phyloP scores from a whole-genome alignment of 1,140 invertebrate species.

The Pararge aegeria region DNA sequence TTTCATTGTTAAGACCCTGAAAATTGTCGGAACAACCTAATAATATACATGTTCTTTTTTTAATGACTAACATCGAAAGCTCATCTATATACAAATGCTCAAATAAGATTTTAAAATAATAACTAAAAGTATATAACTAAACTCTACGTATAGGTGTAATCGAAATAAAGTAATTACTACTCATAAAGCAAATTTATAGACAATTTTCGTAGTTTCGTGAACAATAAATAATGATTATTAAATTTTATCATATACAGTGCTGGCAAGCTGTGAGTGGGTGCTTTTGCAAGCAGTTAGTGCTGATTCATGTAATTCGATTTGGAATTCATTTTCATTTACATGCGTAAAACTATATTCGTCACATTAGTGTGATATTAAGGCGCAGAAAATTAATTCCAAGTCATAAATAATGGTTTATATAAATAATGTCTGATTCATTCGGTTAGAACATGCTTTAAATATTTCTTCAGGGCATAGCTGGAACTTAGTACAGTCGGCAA shows the following conservation, averaged over 20 bases:
- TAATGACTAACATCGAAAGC: conserved; percentile 11
- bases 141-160: conserved; percentile 9
- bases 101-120: conserved; percentile 14
- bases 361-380: neutral
- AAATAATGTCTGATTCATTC: conserved; percentile 46
- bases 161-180: conserved; percentile 23
- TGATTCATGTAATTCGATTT: conserved; percentile 40
- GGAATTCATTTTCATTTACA: conserved; percentile 44
- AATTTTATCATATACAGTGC: conserved; percentile 40
- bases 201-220: conserved; percentile 18
- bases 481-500: conserved; percentile 51
- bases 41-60: neutral
- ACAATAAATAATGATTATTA: conserved; percentile 28
- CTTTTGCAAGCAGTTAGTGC: conserved; percentile 71
- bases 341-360: neutral
- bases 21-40: neutral
- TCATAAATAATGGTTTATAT: conserved; percentile 28
- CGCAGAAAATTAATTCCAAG: conserved; percentile 41
- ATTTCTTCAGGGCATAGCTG: conserved; percentile 47
- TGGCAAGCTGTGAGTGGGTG: conserved; percentile 60
- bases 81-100: conserved; percentile 13
- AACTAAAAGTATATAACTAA: too few relatives aligned
- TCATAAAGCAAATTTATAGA: conserved; percentile 20
- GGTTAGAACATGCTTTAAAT: conserved; percentile 61
- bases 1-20: neutral